phyloP scores from a whole-genome alignment of 2,888 invertebrate genomes.

The Drosophila atripex region DNA sequence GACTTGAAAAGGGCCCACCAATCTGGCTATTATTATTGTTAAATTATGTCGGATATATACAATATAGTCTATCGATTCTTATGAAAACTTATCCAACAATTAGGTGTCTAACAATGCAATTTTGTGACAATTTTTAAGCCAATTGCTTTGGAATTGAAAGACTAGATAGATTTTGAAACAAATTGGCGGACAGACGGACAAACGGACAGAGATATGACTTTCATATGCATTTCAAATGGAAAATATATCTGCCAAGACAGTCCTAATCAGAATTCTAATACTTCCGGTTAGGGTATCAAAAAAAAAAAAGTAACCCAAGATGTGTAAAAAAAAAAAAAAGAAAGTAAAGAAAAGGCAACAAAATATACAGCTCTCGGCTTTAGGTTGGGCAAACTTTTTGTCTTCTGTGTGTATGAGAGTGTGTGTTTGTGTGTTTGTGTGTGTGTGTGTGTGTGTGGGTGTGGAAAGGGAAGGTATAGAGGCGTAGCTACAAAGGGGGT shows the following conservation, averaged over 20 bases:
- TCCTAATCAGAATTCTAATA: not conserved
- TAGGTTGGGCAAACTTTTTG: conserved; percentile 45
- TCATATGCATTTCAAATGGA: too few relatives aligned
- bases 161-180: not conserved
- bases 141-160: not conserved
- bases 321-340: conserved; percentile 6
- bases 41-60: too few relatives aligned
- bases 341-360: conserved; percentile 17
- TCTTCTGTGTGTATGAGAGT: conserved; percentile 11
- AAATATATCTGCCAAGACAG: not conserved
- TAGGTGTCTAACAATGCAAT: too few relatives aligned
- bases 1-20: too few relatives aligned
- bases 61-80: too few relatives aligned
- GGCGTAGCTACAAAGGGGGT: not conserved
- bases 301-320: conserved; percentile 20
- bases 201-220: not conserved
- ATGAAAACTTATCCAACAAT: too few relatives aligned
- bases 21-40: too few relatives aligned
- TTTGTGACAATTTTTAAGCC: too few relatives aligned
- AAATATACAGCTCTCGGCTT: conserved; percentile 42
- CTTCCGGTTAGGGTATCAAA: conserved; percentile 16
- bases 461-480: not conserved
- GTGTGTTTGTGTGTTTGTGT: too few relatives aligned
- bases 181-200: too few relatives aligned
- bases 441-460: not conserved